phyloP scores from a whole-genome alignment of 2,888 invertebrate genomes.

The Lasius fuliginosus region DNA sequence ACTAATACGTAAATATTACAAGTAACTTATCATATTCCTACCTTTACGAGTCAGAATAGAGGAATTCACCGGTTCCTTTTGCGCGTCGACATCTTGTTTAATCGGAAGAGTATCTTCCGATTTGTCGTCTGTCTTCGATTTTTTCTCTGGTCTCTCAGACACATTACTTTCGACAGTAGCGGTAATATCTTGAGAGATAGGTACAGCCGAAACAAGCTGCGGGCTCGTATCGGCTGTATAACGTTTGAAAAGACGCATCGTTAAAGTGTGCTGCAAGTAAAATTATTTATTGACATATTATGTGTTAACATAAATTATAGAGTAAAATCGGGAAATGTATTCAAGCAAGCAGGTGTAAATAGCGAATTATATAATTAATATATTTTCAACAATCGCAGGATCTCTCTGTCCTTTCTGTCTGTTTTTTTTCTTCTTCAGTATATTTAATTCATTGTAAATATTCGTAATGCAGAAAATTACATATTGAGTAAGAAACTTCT shows the following conservation, averaged over 20 bases:
- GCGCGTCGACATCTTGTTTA: slow-evolving; percentile 73
- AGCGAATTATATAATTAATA: neutral
- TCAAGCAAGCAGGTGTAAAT: neutral
- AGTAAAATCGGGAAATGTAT: too few relatives aligned
- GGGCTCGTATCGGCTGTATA: slow-evolving; percentile 88
- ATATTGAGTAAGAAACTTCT: neutral
- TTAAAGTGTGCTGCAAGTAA: slow-evolving; percentile 44
- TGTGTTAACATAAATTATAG: neutral
- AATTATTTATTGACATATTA: neutral
- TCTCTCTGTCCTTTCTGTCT: neutral
- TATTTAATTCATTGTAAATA: neutral
- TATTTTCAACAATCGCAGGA: neutral
- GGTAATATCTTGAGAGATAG: slow-evolving; percentile 79
- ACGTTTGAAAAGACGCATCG: slow-evolving; percentile 88
- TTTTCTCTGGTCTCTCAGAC: slow-evolving; percentile 45
- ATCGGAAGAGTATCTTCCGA: slow-evolving; percentile 58
- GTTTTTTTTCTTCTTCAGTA: neutral
- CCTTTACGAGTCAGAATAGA: slow-evolving; percentile 73
- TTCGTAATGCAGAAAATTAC: neutral
- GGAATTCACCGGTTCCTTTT: slow-evolving; percentile 55
- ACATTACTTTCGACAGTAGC: slow-evolving; percentile 47
- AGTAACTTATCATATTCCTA: slow-evolving; percentile 38
- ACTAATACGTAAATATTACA: neutral
- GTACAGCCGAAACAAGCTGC: slow-evolving; percentile 87
- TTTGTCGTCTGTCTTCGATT: slow-evolving; percentile 57